These are phyloP conservation scores for Oxyscelio sp. DNA, from an alignment of 2,888 invertebrate genomes.

Conservation along the genomic window DNA sequence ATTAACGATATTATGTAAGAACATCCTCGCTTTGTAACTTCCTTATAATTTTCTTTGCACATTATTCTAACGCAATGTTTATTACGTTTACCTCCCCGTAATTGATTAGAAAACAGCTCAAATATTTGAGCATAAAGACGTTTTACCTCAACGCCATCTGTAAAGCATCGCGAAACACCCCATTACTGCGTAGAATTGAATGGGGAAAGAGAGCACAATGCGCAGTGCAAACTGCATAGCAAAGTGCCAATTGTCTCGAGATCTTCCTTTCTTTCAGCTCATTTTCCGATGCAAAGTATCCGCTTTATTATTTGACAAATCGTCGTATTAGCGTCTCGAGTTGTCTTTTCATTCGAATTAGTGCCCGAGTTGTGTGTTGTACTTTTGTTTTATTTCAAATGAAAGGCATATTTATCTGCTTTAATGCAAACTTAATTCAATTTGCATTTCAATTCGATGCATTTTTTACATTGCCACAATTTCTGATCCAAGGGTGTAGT, in stretches of 20 bases:
- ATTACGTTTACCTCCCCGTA: no score
- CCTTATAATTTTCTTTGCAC: no score
- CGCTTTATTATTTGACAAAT: slow-evolving; percentile 68
- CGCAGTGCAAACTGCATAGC: slow-evolving; percentile 47
- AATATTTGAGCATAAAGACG: slow-evolving; percentile 33
- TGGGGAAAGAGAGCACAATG: slow-evolving; percentile 23
- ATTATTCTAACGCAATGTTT: no score
- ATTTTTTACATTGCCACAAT: not conserved
- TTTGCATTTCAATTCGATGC: slow-evolving; percentile 31
- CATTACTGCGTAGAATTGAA: slow-evolving; percentile 34
- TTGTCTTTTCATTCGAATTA: slow-evolving; percentile 50
- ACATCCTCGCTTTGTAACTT: no score
- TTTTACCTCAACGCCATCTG: slow-evolving; percentile 1
- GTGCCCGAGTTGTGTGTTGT: not conserved
- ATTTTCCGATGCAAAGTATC: slow-evolving; percentile 68
- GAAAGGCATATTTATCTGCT: slow-evolving; percentile 27
- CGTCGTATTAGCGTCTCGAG: slow-evolving; percentile 53
- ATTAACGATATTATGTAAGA: no score
- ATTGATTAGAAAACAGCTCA: slow-evolving; percentile 30
- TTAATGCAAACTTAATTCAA: slow-evolving; percentile 29
- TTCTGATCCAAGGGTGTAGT: no score
- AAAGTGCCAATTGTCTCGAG: slow-evolving; percentile 64
- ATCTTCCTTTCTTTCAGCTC: slow-evolving; percentile 52
- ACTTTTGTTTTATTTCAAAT: slow-evolving; percentile 21
- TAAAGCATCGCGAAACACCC: no score